Evolutionary conservation across 2,113 vertebrate species (phyloP).

Genomic region (Struthidea cinerea): DNA sequence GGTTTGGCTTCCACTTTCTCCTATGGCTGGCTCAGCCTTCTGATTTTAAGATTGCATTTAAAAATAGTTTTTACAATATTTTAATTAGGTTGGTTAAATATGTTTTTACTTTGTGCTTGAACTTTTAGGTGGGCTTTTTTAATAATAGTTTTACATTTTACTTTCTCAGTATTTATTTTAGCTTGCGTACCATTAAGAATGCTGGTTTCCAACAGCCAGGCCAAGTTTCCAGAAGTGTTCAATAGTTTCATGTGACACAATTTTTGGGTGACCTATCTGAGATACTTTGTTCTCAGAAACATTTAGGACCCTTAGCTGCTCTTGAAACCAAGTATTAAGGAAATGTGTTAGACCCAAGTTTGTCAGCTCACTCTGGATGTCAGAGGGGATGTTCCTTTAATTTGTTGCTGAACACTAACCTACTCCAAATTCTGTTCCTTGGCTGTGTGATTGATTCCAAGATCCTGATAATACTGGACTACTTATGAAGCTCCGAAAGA

Average conservation of each 20-base stretch:
- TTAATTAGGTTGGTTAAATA: constrained; percentile 53
- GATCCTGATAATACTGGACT: background rate
- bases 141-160: constrained; percentile 7
- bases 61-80: constrained; percentile 51
- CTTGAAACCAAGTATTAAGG: background rate
- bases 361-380: background rate
- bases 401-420: background rate
- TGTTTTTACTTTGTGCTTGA: constrained; percentile 35
- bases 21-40: background rate
- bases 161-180: constrained; percentile 43
- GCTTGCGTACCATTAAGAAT: background rate
- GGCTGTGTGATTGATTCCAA: background rate
- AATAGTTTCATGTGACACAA: constrained; percentile 35
- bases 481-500: background rate
- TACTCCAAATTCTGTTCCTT: background rate
- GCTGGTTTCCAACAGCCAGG: constrained; percentile 24
- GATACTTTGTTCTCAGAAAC: background rate
- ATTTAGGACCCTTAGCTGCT: background rate
- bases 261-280: constrained; percentile 36
- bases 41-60: constrained; percentile 17
- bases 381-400: background rate
- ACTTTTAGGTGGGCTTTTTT: constrained; percentile 18
- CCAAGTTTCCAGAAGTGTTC: constrained; percentile 55
- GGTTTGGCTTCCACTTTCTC: constrained; percentile 28
- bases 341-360: background rate